Base-by-base conservation (phyloP, 1,140 invertebrate genomes). In the Bursaphelenchus mucronatus region DNA sequence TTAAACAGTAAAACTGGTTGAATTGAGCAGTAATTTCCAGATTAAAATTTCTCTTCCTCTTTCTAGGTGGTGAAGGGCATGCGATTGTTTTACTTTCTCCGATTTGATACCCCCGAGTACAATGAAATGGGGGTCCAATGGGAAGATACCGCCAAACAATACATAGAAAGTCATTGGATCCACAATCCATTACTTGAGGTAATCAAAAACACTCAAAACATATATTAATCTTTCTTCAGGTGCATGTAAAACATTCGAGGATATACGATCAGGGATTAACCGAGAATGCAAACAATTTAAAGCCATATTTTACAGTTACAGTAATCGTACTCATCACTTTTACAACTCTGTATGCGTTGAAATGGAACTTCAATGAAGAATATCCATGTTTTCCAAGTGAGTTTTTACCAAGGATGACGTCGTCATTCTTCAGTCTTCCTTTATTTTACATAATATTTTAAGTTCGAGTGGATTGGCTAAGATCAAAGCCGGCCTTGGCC, bases 221-320 rank as follows among this genome's bases (percentile, higher is more conserved):
- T 68, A 75, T 61, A 1, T 11, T 13, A 5, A 40, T 8, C 44
- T 10, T 41, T 57, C 61, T 73, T 51, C 45, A 77, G 75, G 73
- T 78, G 21, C 79, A 81, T 61, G 64, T 75, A n/a, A 80, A 81
- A 53, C 79, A 80, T 55, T 80, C 78, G 11, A 63, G 78, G 44
- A 79, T 72, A 30, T 68, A 81, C 15, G 78, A 80, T 50, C 68
- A 72, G 45, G 78, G 79, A 13, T 56, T 80, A 43, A 80, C 78
- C 9, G 67, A 70, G 10, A 80, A 80, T 59, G 79, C 78, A 3
- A 80, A 78, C 52, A 67, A 73, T 44, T 46, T 80, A 45, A 80
- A 80, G 19, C 78, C 78, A 9, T 80, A 81, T 62, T 80, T 80
- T 61, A 66, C 67, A n/a, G 79, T 80, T 10, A 80, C 78, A 1